phyloP scores from a whole-genome alignment of 2,113 vertebrate species.

The Dicrurus megarhynchus region DNA sequence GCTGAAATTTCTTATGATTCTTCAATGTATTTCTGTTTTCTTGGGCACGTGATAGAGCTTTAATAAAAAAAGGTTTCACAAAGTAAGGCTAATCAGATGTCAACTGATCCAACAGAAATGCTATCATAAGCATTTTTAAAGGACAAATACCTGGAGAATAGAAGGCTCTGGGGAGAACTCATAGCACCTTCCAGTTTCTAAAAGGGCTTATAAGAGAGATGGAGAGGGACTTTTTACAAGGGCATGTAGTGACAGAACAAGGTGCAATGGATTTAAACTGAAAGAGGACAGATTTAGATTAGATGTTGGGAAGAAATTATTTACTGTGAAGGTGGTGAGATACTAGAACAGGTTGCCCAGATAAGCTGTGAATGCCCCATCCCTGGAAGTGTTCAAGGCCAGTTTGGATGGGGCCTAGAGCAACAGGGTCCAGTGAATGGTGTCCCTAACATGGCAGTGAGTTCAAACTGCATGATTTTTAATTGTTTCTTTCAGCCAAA shows the following conservation, averaged over 20 bases:
- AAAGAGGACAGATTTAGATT: neutral
- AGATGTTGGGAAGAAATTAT: neutral
- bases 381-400: neutral
- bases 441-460: accelerated
- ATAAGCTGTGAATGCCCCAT: neutral
- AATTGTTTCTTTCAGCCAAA: neutral
- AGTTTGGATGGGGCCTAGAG: neutral
- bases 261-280: neutral
- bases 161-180: neutral
- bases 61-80: neutral
- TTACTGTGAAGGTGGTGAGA: neutral
- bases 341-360: neutral
- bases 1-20: neutral
- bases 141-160: neutral
- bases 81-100: neutral
- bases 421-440: neutral
- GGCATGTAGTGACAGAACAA: too few species aligned
- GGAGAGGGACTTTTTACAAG: neutral
- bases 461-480: neutral
- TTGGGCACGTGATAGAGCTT: neutral
- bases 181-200: neutral
- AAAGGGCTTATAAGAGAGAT: neutral
- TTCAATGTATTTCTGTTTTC: neutral
- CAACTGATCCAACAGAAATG: neutral
- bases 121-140: neutral